Evolutionary conservation across 2,888 invertebrate genomes (phyloP), one percentile per base, ranked within the genome.

Genomic region (Mycogona germanica): DNA sequence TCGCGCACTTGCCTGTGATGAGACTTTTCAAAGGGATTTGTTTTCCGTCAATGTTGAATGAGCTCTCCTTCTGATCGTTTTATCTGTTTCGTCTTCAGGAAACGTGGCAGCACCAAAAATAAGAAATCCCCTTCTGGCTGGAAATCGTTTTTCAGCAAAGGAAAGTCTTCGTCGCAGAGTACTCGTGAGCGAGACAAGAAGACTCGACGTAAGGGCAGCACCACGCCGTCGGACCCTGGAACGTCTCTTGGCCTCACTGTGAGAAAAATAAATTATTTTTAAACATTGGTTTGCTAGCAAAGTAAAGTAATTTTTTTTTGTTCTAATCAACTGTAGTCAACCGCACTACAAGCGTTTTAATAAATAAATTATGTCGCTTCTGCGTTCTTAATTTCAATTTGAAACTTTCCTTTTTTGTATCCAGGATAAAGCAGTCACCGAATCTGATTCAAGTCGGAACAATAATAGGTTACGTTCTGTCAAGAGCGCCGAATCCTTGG

Each of bases 91-190:
- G n/a, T n/a, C n/a, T n/a, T n/a, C n/a, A 60, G 61, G 5, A 65
- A 67, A 61, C 62, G 66, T 35, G 62, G 64, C 17, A 62, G 65
- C 38, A 56, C 64, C 4, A 69, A 68, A 60, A 61, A 65, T 46
- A 68, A 68, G 57, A 64, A 69, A 25, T 67, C 68, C 6, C 68
- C 70, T 2, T 74, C 75, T 0, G 85, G 86, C 12, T 87, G 88
- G 87, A 78, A 84, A 55, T 82, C 84, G 1, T 76, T 89, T 59
- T 88, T 87, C 72, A 72, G 68, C 9, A 65, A 76, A 60, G 65
- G 57, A 32, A 61, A 65, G 61, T 55, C 48, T 67, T 68, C 61
- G 55, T 29, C 57, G 54, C 32, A 58, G 41, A 57, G 54, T 29
- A 45, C 35, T 23, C 46, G 51, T 37, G 57, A 51, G 21, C 21